A percentile compares a stretch with the other conserved stretches of the same genome.
phyloP scores from a whole-genome alignment of 2,113 vertebrate species.

The Acrocephalus arundinaceus region DNA sequence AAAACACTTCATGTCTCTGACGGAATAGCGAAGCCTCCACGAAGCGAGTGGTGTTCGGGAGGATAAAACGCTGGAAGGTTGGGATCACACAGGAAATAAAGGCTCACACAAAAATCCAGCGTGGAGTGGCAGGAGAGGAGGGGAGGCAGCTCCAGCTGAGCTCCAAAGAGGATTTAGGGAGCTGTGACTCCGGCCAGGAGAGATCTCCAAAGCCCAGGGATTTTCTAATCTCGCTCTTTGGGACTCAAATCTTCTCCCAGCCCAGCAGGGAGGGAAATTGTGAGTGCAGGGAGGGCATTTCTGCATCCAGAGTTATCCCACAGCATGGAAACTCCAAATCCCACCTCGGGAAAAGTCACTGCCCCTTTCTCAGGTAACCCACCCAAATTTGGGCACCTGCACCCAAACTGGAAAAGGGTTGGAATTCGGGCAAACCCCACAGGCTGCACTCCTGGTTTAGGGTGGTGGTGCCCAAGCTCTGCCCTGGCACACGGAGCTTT shows the following conservation, averaged over 20 bases:
- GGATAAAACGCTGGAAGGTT: background rate
- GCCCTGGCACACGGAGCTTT: background rate
- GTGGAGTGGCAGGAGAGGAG: background rate
- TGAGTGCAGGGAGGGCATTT: background rate
- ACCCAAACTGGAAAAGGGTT: background rate
- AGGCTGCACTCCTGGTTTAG: background rate
- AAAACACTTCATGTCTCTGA: background rate
- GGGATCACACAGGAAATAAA: background rate
- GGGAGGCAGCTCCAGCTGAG: background rate
- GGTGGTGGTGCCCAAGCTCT: background rate
- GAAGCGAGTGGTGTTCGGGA: background rate
- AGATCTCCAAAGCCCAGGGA: background rate
- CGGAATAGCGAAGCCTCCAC: background rate
- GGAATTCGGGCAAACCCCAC: accelerated
- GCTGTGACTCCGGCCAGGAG: background rate
- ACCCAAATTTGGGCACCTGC: too few relatives aligned
- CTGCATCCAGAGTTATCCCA: background rate
- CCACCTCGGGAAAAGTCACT: background rate
- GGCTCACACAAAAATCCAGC: background rate
- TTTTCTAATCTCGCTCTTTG: background rate
- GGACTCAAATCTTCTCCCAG: background rate
- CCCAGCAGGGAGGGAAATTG: background rate
- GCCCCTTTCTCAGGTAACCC: accelerated
- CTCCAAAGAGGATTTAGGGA: conserved; percentile 6
- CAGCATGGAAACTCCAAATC: background rate